phyloP scores from a whole-genome alignment of 2,797 vertebrate genomes.

The Acipenser transmontanus region DNA sequence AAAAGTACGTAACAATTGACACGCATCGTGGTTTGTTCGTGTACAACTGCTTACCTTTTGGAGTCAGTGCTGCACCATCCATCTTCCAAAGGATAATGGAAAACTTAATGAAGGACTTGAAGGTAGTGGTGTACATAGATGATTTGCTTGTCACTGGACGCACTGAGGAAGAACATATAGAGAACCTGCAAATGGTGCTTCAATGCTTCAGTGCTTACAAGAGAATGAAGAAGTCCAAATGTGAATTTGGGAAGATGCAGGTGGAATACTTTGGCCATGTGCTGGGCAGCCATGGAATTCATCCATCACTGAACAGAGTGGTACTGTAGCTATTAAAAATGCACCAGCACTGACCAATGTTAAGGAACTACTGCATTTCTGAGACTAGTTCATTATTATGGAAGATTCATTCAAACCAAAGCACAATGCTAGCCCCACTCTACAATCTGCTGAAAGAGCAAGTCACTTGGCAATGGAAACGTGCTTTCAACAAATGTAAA shows the following conservation, averaged over 20 bases:
- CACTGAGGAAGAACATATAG: constrained; percentile 9
- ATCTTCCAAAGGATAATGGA: constrained; percentile 22
- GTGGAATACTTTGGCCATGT: constrained; percentile 22
- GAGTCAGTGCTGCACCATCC: constrained; percentile 7
- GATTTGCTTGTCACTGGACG: constrained; percentile 17
- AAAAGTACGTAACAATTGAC: constrained; percentile 20
- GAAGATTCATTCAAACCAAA: constrained; percentile 21
- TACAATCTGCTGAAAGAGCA: constrained; percentile 22
- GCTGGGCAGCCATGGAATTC: constrained; percentile 13
- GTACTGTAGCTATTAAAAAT: constrained; percentile 17
- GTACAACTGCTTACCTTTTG: constrained; percentile 21
- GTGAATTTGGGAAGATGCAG: constrained; percentile 20
- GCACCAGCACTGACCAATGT: constrained; percentile 14
- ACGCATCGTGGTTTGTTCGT: constrained; percentile 21
- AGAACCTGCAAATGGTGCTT: constrained; percentile 6
- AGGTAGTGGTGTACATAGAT: constrained; percentile 18
- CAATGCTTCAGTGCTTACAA: constrained; percentile 15
- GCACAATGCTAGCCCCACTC: constrained; percentile 15
- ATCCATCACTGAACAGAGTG: constrained; percentile 18
- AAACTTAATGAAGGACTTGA: constrained; percentile 20
- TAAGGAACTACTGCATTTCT: constrained; percentile 17
- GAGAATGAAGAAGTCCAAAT: constrained; percentile 23
- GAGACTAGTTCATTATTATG: constrained; percentile 20
- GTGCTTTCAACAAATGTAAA: constrained; percentile 20
- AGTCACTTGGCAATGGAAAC: constrained; percentile 16